phyloP scores from a whole-genome alignment of 2,113 vertebrate genomes.

The Muntiacus reevesi region DNA sequence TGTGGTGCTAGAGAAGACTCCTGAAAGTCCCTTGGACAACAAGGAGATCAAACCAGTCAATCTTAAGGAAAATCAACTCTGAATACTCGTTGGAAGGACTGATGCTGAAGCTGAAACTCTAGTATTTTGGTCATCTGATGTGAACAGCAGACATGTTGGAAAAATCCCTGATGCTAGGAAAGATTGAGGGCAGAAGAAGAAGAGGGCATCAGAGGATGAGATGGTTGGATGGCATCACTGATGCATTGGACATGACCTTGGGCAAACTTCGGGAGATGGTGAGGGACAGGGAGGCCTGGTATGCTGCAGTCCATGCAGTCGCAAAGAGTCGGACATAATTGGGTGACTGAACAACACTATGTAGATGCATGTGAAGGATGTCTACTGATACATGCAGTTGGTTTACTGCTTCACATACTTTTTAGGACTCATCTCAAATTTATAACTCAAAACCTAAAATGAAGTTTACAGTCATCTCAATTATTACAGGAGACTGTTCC shows the following conservation, averaged over 20 bases:
- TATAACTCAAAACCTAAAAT: neutral
- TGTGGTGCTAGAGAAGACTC: neutral
- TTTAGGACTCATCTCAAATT: slow-evolving; percentile 14
- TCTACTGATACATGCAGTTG: neutral
- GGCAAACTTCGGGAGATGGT: neutral
- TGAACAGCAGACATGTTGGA: neutral
- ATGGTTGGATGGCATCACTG: neutral
- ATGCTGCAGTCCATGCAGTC: neutral
- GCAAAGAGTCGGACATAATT: neutral
- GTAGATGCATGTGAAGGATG: neutral
- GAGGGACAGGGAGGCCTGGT: neutral
- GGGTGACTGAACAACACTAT: neutral
- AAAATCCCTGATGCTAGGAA: neutral
- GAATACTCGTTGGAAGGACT: neutral
- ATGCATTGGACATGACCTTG: neutral
- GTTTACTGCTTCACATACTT: neutral
- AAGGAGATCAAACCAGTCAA: neutral
- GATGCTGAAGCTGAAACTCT: neutral
- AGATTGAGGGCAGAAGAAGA: neutral
- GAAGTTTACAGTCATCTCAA: slow-evolving; percentile 14
- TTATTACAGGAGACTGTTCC: neutral
- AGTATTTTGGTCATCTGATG: neutral
- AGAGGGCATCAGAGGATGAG: neutral
- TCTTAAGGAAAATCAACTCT: neutral
- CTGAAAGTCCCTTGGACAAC: neutral